Base-by-base conservation (phyloP, 2,888 invertebrate genomes). In the Rhogogaster chlorosoma region DNA sequence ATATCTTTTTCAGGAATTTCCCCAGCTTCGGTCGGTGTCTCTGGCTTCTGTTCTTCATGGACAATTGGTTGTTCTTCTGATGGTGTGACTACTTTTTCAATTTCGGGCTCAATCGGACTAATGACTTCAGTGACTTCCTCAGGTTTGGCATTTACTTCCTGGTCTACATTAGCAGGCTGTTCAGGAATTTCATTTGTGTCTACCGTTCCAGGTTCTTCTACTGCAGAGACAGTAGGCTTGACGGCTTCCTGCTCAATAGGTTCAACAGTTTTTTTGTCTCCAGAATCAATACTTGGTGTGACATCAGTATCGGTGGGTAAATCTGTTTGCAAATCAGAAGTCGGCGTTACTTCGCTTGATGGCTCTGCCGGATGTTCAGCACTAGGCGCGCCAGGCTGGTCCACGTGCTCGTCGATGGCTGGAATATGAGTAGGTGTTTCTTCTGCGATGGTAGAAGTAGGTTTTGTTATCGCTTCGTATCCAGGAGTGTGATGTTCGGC, bases 401-500 rank as follows among this genome's bases (percentile, higher is more conserved):
- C n/a, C 18, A 53, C 29, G 61, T 64, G 53, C 64, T 86, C 86
- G 42, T 88, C 84, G 53, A 36, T 85, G 22, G 87, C 64, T 38
- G 86, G 22, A 6, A 85, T 82, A 5, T 87, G 42, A 75, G 86
- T 84, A 67, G 82, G 73, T 2, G 86, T 85, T 2, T 86, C 86
- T 49, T 86, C 87, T 36, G 88, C 88, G 32, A 36, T 32, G 77
- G 29, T 36, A 36, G 82, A 29, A n/a, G 75, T 26, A 64, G 80
- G 26, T 57, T 80, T 84, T 57, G 86, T 57, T 32, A 83, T 84
- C 22, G 64, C 87, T 84, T 88, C 88, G 12, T 18, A 83, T 49
- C 88, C 83, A 4, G 85, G 38, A 36, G 75, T 45, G 36, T 84
- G 84, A 82, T 70, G 32, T 61, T 84, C 78, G 87, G 92, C 89